These are phyloP conservation scores for Protobothrops flavoviridis DNA, from an alignment of 2,113 vertebrate genomes.

Conservation along the genomic window DNA sequence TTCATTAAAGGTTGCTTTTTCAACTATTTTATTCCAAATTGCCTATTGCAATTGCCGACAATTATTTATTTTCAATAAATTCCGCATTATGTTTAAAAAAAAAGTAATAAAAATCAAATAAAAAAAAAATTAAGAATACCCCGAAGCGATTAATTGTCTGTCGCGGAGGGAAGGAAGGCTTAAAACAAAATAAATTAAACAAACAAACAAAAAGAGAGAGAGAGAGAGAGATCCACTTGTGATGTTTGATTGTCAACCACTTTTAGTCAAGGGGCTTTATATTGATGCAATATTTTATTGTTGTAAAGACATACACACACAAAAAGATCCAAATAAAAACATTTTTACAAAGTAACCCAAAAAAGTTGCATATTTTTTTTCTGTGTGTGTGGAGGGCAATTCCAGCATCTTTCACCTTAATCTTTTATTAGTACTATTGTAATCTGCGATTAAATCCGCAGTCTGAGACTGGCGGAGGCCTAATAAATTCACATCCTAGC, in stretches of 20 bases:
- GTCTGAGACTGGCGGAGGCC: not conserved
- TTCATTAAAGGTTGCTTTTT: conserved; percentile 96
- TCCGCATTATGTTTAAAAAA: conserved; percentile 84
- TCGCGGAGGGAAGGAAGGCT: conserved; percentile 63
- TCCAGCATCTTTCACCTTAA: not conserved
- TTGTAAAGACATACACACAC: conserved; percentile 69
- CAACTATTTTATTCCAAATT: conserved; percentile 97
- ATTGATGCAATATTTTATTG: conserved; percentile 79
- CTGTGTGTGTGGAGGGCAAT: conserved; percentile 12
- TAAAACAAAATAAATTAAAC: conserved; percentile 41
- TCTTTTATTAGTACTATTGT: not conserved
- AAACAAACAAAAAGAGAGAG: conserved; percentile 5
- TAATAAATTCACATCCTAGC: not conserved
- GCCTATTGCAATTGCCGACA: conserved; percentile 87
- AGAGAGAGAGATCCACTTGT: conserved; percentile 67
- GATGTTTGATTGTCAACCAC: conserved; percentile 75
- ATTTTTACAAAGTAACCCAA: conserved; percentile 69
- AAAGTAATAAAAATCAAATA: not conserved
- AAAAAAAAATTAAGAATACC: conserved; percentile 63
- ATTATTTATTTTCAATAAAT: conserved; percentile 99
- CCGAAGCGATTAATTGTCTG: conserved; percentile 77
- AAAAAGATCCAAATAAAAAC: conserved; percentile 74
- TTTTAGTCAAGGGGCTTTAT: conserved; percentile 76
- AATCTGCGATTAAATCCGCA: not conserved
- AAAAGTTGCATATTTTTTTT: conserved; percentile 27